Percentiles rank a stretch among this genome's conserved stretches.
Evolutionary conservation across 2,888 invertebrate genomes (phyloP).

Genomic region (Escarpia spicata): DNA sequence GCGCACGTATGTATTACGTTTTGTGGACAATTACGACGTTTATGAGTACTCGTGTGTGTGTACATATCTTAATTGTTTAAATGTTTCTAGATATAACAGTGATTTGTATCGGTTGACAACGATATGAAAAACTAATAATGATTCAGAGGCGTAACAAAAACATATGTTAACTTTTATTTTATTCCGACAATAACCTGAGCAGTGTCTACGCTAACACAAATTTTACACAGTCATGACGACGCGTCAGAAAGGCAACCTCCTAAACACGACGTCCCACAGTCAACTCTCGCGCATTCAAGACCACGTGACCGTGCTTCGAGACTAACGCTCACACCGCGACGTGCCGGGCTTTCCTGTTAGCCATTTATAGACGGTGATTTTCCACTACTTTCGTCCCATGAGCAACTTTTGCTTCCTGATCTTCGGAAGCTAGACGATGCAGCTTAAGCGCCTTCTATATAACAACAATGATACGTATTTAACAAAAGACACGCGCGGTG

Average conservation of each 20-base stretch:
- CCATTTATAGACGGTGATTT: slow-evolving; percentile 11
- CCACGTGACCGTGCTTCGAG: background rate
- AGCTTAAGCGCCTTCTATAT: slow-evolving; percentile 2
- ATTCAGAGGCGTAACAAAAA: background rate
- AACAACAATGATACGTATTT: slow-evolving; percentile 1
- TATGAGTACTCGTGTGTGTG: background rate
- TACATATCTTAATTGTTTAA: background rate
- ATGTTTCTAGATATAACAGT: background rate
- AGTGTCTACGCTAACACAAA: slow-evolving; percentile 4
- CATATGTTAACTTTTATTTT: slow-evolving; percentile 1
- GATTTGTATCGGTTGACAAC: background rate
- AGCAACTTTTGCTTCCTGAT: background rate
- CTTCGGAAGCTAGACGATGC: background rate
- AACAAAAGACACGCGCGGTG: background rate
- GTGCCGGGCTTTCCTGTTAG: slow-evolving; percentile 9
- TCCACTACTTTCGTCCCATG: slow-evolving; percentile 13
- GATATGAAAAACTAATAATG: background rate
- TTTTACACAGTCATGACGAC: slow-evolving; percentile 11
- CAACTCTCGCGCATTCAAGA: background rate
- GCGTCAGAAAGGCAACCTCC: slow-evolving; percentile 5
- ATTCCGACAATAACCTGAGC: slow-evolving; percentile 16
- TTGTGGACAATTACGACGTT: background rate
- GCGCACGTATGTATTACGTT: background rate
- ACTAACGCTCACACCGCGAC: background rate
- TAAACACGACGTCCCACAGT: background rate